A percentile compares a stretch with the other conserved stretches of the same genome.
These are phyloP conservation scores for Bufo gargarizans DNA, from an alignment of 2,113 vertebrate species.

Conservation along the genomic window DNA sequence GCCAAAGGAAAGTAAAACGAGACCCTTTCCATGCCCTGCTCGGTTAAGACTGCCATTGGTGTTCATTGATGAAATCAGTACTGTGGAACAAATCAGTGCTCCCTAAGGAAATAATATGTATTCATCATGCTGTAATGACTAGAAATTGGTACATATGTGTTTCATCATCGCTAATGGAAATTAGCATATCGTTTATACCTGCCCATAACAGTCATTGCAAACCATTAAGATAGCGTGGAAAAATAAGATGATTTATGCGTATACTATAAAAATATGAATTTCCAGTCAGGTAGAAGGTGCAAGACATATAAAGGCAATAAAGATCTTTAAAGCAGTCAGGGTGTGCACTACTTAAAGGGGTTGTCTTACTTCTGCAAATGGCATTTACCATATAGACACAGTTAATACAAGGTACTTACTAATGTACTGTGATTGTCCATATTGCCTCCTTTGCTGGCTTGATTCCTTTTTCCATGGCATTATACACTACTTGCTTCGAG, in stretches of 20 bases:
- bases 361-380: no score
- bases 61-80: slow-evolving; percentile 27
- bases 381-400: no score
- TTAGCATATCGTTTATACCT: background rate
- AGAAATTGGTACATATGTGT: slow-evolving; percentile 16
- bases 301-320: no score
- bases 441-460: no score
- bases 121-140: slow-evolving; percentile 13
- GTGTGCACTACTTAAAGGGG: no score
- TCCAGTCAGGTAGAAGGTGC: no score
- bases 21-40: slow-evolving; percentile 22
- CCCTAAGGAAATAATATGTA: slow-evolving; percentile 36
- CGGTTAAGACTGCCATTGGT: slow-evolving; percentile 16
- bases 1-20: slow-evolving; percentile 28
- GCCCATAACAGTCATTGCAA: background rate
- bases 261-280: background rate
- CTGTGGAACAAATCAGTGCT: slow-evolving; percentile 25
- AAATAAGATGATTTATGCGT: background rate
- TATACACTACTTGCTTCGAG: no score
- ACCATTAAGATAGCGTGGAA: background rate
- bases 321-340: no score
- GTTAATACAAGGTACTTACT: no score
- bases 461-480: no score
- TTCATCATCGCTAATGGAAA: background rate
- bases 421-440: no score